A percentile compares a stretch with the other conserved stretches of the same genome.
phyloP scores from a whole-genome alignment of 2,888 invertebrate genomes.

The Chloroclysta siterata region DNA sequence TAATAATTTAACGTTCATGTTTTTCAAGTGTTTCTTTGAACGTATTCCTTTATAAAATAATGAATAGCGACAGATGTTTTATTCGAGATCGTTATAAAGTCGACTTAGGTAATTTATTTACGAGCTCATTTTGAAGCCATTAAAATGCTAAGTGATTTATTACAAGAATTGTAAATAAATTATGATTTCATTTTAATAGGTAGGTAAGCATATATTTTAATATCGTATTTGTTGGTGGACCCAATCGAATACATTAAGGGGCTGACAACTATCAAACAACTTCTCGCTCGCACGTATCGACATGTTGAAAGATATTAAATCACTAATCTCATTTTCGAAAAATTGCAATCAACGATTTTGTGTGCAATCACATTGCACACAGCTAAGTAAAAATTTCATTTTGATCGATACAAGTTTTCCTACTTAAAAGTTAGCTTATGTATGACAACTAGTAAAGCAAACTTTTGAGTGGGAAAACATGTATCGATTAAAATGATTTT shows the following conservation, averaged over 20 bases:
- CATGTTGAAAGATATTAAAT: too few species aligned
- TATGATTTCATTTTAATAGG: constrained; percentile 11
- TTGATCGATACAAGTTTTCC: too few species aligned
- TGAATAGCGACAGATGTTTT: constrained; percentile 37
- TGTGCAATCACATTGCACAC: too few species aligned
- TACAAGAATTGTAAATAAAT: constrained; percentile 16
- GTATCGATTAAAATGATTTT: too few species aligned
- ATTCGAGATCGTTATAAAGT: constrained; percentile 29
- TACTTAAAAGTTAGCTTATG: too few species aligned
- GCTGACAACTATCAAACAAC: too few species aligned
- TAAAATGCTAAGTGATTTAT: constrained; percentile 23
- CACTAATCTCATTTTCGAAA: too few species aligned
- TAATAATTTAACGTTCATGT: constrained; percentile 50
- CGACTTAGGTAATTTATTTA: constrained; percentile 29
- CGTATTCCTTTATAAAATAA: constrained; percentile 50
- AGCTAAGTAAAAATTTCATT: too few species aligned
- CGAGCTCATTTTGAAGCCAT: constrained; percentile 14
- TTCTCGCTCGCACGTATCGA: too few species aligned
- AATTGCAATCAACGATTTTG: too few species aligned
- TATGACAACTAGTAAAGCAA: too few species aligned
- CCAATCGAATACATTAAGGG: not conserved
- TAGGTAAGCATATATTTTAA: not conserved
- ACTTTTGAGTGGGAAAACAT: too few species aligned
- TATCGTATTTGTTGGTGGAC: not conserved
- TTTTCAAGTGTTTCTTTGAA: constrained; percentile 60